Evolutionary conservation across 1,140 invertebrate species (phyloP).

Genomic region (Schlechtendalia chinensis): DNA sequence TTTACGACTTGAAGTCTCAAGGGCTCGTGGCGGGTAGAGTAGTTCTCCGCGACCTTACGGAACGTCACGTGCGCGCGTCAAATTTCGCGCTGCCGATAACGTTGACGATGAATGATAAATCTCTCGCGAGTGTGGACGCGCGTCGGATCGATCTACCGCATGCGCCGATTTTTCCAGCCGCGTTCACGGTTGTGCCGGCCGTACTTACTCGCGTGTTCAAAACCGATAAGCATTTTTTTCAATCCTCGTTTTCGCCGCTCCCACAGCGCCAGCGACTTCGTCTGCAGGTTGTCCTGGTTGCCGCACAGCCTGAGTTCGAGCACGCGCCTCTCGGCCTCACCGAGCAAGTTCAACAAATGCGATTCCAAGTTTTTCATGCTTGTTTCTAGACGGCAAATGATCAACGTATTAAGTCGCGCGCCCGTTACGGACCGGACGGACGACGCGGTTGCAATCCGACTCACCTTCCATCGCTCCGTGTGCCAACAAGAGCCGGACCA

Average conservation of each 20-base stretch:
- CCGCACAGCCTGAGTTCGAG: slow-evolving; percentile 71
- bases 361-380: slow-evolving; percentile 68
- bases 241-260: slow-evolving; percentile 78
- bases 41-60: not conserved
- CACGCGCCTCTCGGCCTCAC: slow-evolving; percentile 76
- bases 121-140: not conserved
- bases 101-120: too few relatives aligned
- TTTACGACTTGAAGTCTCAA: not conserved
- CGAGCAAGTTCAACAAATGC: slow-evolving; percentile 71
- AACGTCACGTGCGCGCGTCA: not conserved
- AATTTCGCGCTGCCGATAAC: too few relatives aligned
- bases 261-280: slow-evolving; percentile 84
- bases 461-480: slow-evolving; percentile 86
- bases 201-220: slow-evolving; percentile 69
- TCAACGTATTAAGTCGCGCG: too few relatives aligned
- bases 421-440: too few relatives aligned
- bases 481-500: slow-evolving; percentile 83
- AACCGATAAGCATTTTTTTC: slow-evolving; percentile 69
- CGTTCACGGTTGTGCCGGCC: too few relatives aligned
- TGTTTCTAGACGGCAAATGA: slow-evolving; percentile 68
- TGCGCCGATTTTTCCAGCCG: not conserved
- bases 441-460: too few relatives aligned
- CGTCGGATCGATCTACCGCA: not conserved
- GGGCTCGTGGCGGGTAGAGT: too few relatives aligned
- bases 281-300: slow-evolving; percentile 54